Evolutionary conservation across 2,888 invertebrate species (phyloP).

Genomic region (Drosophila kuntzei): DNA sequence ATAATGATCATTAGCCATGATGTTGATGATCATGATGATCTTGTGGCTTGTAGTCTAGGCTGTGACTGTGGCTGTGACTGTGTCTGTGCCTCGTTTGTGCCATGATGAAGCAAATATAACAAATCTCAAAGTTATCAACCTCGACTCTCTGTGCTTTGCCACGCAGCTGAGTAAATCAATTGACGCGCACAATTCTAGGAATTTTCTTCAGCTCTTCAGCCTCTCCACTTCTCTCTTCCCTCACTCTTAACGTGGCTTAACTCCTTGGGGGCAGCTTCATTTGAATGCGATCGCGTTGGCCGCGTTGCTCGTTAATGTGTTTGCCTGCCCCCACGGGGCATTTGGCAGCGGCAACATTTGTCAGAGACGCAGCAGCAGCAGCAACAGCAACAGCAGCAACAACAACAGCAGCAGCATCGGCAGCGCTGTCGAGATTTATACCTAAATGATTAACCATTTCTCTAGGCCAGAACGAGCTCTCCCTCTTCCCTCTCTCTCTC

Average conservation of each 20-base stretch:
- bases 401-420: conserved; percentile 30
- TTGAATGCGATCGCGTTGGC: conserved; percentile 69
- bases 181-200: conserved; percentile 85
- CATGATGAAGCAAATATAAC: conserved; percentile 80
- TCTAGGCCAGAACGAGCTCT: conserved; percentile 38
- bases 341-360: conserved; percentile 64
- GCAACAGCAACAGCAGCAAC: conserved; percentile 18
- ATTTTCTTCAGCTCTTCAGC: conserved; percentile 70
- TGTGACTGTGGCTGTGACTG: conserved; percentile 4
- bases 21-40: conserved; percentile 24
- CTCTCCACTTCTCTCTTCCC: neutral
- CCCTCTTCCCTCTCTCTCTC: neutral
- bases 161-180: conserved; percentile 86
- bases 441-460: conserved; percentile 80
- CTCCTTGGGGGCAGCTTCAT: conserved; percentile 53
- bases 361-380: conserved; percentile 41
- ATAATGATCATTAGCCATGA: conserved; percentile 21
- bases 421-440: conserved; percentile 67
- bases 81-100: conserved; percentile 68
- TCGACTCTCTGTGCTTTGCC: conserved; percentile 38
- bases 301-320: conserved; percentile 60
- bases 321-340: conserved; percentile 69
- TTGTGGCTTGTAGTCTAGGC: conserved; percentile 32
- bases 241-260: neutral
- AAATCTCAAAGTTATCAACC: conserved; percentile 79